phyloP scores from a whole-genome alignment of 2,888 invertebrate species.

The Incurvaria masculella region DNA sequence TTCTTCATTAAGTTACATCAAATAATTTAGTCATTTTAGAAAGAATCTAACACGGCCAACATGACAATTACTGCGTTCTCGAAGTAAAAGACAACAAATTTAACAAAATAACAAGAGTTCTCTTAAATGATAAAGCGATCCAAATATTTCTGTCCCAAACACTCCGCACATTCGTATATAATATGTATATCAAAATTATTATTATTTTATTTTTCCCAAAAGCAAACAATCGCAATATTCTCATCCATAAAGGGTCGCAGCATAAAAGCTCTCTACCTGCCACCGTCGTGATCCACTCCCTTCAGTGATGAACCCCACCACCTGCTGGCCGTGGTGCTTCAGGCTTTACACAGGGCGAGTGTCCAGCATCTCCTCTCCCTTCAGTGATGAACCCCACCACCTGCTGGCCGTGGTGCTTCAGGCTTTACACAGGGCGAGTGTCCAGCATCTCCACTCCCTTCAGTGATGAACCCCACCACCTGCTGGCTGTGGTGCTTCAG shows the following conservation, averaged over 20 bases:
- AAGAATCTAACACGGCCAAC: not conserved
- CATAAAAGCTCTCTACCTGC: not conserved
- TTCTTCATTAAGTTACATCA: too few relatives aligned
- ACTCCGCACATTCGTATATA: not conserved
- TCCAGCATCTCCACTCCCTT: too few relatives aligned
- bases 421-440: too few relatives aligned
- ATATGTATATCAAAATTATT: not conserved
- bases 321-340: not conserved
- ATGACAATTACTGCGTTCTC: not conserved
- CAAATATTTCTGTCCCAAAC: not conserved
- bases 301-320: conserved; percentile 1
- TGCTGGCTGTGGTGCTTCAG: too few relatives aligned
- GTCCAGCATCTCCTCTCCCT: not conserved
- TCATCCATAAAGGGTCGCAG: not conserved
- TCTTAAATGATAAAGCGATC: not conserved
- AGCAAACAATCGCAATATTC: not conserved
- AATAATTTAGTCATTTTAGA: too few relatives aligned
- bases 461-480: too few relatives aligned
- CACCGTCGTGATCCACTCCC: not conserved
- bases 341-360: not conserved
- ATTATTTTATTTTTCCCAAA: not conserved
- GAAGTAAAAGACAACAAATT: not conserved
- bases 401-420: not conserved
- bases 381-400: conserved; percentile 1
- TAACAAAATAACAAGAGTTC: not conserved